Base-by-base conservation (phyloP, 2,888 invertebrate genomes). In the Eilema sororculum region DNA sequence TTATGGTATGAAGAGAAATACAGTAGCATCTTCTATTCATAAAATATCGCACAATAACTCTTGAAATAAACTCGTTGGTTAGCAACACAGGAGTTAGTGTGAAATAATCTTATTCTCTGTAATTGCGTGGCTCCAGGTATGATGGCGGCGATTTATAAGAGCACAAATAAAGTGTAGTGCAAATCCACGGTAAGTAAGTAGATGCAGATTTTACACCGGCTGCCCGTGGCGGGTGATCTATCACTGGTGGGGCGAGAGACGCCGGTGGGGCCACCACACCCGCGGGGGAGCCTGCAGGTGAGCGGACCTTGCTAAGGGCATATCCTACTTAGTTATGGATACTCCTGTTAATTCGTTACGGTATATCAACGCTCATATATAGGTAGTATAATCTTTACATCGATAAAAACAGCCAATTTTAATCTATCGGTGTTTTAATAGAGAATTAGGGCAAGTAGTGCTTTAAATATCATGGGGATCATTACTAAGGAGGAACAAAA, bases 181-280 rank as follows among this genome's bases (percentile, higher is more conserved):
- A 88, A 87, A 89, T 86, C 87, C 86, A 81, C 82, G 77, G 82
- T 82, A 66, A 72, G 87, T 89, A 66, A 91, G 90, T 87, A 88
- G 90, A 92, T 91, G 92, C 91, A 91, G 90, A 90, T 87, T 83
- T 81, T 83, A 81, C 87, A 85, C 89, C 90, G 89, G 90, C 84
- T 90, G 91, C 81, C 78, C 75, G 79, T 84, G 91, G 90, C 91
- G 90, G 89, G 87, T 85, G 86, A 93, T 92, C 92, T 87, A 91
- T 93, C 93, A 92, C 88, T 75, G 71, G 79, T 67, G 76, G 76
- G 68, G 70, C 78, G 80, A 72, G 74, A 75, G 80, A 76, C 65
- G 66, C 77, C 41, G 71, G 68, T 52, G 77, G 71, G 75, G 77
- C 76, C 46, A 59, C 56, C 52, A 52, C 56, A 64, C 72, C 73